phyloP scores from a whole-genome alignment of 2,113 vertebrate species.

The Melanerpes formicivorus region DNA sequence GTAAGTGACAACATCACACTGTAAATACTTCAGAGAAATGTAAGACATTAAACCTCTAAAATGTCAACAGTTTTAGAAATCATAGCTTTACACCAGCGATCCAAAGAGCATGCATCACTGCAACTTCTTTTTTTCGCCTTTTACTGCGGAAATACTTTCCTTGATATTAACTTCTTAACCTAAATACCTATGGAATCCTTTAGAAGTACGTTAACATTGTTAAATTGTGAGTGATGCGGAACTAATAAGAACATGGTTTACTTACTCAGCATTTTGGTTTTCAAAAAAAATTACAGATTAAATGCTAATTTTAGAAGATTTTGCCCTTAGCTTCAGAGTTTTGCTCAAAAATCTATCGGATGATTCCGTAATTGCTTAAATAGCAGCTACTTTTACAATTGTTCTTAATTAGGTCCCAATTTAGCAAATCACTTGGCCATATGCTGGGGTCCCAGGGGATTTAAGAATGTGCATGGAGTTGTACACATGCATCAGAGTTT shows the following conservation, averaged over 20 bases:
- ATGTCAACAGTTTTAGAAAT: neutral
- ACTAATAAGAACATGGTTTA: neutral
- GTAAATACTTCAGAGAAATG: neutral
- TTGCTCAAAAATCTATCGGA: conserved; percentile 28
- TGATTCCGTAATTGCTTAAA: conserved; percentile 43
- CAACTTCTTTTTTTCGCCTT: neutral
- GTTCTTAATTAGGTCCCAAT: conserved; percentile 64
- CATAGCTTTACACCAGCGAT: neutral
- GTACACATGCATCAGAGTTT: neutral
- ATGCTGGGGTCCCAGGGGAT: conserved; percentile 43
- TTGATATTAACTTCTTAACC: neutral
- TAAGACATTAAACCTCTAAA: neutral
- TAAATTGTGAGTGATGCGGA: neutral
- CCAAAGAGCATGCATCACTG: neutral
- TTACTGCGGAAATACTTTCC: neutral
- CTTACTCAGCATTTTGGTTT: neutral
- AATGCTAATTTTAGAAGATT: neutral
- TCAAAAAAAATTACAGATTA: neutral
- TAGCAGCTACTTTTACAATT: conserved; percentile 59
- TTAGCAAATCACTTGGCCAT: conserved; percentile 66
- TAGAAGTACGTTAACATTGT: neutral
- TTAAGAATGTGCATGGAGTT: conserved; percentile 13
- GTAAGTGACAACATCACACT: neutral
- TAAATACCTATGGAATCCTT: neutral
- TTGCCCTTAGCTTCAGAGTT: conserved; percentile 7